Evolutionary conservation across 2,888 invertebrate genomes (phyloP).

Genomic region (Agrotis puta): DNA sequence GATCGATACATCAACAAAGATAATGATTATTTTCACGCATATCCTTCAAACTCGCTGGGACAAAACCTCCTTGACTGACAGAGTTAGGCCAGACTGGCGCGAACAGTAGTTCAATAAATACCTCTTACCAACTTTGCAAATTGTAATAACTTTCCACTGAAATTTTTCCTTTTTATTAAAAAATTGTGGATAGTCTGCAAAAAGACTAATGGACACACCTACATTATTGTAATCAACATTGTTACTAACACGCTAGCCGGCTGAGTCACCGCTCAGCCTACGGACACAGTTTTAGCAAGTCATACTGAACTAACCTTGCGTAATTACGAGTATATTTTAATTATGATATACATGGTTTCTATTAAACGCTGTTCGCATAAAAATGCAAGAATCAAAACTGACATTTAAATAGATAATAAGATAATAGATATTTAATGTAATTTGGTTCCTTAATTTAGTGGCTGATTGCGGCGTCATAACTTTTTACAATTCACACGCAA

Average conservation of each 20-base stretch:
- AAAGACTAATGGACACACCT: background rate
- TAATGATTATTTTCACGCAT: background rate
- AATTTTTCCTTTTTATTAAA: too few species aligned
- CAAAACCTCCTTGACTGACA: too few species aligned
- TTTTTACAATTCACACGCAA: background rate
- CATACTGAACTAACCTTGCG: constrained; percentile 11
- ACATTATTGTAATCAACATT: background rate
- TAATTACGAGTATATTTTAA: constrained; percentile 2
- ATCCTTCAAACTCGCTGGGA: background rate
- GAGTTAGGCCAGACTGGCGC: too few species aligned
- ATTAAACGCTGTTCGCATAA: too few species aligned
- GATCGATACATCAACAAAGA: background rate
- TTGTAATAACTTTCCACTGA: background rate
- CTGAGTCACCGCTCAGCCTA: constrained; percentile 9
- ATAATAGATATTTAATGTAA: too few species aligned
- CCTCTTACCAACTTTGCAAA: too few species aligned
- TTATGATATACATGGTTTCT: background rate
- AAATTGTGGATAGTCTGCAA: too few species aligned
- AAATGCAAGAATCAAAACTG: too few species aligned
- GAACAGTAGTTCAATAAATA: too few species aligned
- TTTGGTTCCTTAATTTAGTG: too few species aligned
- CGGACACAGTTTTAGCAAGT: constrained; percentile 16
- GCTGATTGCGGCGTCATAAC: background rate
- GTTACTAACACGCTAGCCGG: background rate
- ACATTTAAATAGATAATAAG: too few species aligned